These are phyloP conservation scores for Streptopelia turtur DNA, from an alignment of 2,797 vertebrate genomes.

Conservation along the genomic window DNA sequence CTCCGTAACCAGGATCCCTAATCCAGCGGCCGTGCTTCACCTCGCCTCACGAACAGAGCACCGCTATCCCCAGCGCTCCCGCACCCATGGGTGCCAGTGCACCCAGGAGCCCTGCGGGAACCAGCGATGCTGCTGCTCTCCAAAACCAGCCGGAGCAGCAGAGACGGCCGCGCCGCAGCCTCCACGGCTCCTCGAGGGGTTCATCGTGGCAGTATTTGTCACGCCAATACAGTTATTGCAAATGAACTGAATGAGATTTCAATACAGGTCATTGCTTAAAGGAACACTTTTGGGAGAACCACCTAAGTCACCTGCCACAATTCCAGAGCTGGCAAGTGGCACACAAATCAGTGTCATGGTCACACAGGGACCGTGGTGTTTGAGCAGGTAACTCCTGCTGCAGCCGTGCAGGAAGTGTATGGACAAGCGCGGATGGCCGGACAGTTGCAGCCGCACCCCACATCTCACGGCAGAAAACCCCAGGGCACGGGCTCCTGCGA, in stretches of 20 bases:
- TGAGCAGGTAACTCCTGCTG: background rate
- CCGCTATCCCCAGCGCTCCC: fast-evolving
- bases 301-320: background rate
- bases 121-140: background rate
- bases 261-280: background rate
- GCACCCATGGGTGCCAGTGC: background rate
- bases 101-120: background rate
- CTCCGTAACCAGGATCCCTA: background rate
- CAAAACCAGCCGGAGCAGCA: background rate
- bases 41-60: background rate
- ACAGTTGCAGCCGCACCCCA: background rate
- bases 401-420: background rate
- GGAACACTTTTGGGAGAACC: background rate
- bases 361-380: fast-evolving
- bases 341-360: fast-evolving
- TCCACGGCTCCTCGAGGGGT: fast-evolving
- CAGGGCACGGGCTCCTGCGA: background rate
- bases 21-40: fast-evolving
- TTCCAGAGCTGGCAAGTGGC: background rate
- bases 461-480: background rate
- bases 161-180: background rate
- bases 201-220: background rate
- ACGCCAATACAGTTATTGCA: fast-evolving
- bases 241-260: background rate
- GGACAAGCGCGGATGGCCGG: background rate